Conservation (phyloP, 2,888 invertebrate species). For the Maniola hyperantus region DNA sequence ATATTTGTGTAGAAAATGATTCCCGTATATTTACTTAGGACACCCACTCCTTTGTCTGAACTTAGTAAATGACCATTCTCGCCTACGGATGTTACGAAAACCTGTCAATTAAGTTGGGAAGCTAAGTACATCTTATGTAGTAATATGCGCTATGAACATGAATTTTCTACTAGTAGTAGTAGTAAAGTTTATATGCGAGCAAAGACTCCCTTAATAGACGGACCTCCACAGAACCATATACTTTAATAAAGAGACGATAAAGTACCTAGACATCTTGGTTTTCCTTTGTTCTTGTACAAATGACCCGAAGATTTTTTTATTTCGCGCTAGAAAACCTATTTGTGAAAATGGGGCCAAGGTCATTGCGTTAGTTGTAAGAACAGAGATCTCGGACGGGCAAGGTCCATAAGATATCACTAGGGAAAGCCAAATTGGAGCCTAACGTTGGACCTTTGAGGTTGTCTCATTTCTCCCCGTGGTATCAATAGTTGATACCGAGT, state of each 20-base stretch:
- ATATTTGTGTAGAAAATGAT: not conserved
- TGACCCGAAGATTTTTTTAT: constrained; percentile 31
- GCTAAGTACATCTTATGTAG: not conserved
- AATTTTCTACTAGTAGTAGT: not conserved
- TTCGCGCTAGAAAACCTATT: constrained; percentile 32
- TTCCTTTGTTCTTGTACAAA: constrained; percentile 26
- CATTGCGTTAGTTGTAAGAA: constrained; percentile 24
- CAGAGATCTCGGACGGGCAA: constrained; percentile 27
- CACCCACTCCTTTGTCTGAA: not conserved
- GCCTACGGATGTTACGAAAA: not conserved
- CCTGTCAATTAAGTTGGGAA: constrained; percentile 5
- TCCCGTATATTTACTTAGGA: constrained; percentile 1
- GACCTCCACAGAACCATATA: constrained; percentile 5
- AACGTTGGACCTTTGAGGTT: constrained; percentile 3
- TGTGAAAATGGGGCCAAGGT: constrained; percentile 36
- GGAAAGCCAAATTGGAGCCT: constrained; percentile 9
- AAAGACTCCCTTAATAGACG: constrained; percentile 11
- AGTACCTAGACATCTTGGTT: constrained; percentile 1
- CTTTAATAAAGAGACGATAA: not conserved
- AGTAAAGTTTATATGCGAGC: constrained; percentile 2
- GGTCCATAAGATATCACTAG: constrained; percentile 31
- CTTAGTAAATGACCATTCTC: not conserved
- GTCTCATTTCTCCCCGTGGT: not conserved
- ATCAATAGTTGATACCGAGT: not conserved
- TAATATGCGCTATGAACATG: not conserved